Evolutionary conservation across 1,140 invertebrate species (phyloP).

Genomic region (Dryas iulia): DNA sequence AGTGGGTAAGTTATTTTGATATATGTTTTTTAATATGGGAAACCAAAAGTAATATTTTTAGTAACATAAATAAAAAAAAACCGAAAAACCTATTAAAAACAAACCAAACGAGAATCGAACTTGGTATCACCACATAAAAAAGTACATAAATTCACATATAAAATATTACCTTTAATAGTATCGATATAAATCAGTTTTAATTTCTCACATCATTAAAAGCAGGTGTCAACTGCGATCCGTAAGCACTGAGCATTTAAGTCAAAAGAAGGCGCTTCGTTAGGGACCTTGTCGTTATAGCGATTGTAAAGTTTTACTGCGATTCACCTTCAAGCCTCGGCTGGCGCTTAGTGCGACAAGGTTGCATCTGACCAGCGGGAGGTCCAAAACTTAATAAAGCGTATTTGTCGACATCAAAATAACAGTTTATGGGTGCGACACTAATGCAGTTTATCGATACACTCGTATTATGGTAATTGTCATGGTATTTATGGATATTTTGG

Average conservation of each 20-base stretch:
- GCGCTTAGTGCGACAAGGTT: conserved; percentile 57
- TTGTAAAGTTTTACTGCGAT: conserved; percentile 51
- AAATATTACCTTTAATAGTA: not conserved
- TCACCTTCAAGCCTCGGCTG: conserved; percentile 23
- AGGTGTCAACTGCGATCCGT: conserved; percentile 69
- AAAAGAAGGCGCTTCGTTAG: conserved; percentile 54
- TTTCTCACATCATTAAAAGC: conserved; percentile 46
- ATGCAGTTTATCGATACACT: conserved; percentile 58
- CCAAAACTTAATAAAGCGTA: conserved; percentile 71
- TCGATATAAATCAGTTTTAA: not conserved
- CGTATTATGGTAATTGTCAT: conserved; percentile 30
- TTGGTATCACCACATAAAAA: too few relatives aligned
- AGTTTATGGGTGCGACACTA: conserved; percentile 67
- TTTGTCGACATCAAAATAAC: conserved; percentile 77
- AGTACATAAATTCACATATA: not conserved
- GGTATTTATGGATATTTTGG: conserved; percentile 23
- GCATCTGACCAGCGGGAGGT: conserved; percentile 61
- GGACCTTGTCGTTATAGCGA: conserved; percentile 60
- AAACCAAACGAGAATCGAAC: too few relatives aligned
- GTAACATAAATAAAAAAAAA: too few relatives aligned
- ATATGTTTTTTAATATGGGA: too few relatives aligned
- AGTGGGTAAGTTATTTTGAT: too few relatives aligned
- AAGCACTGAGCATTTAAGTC: conserved; percentile 69
- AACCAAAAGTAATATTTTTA: too few relatives aligned
- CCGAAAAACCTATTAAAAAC: too few relatives aligned